Base-by-base conservation (phyloP, 1,140 invertebrate genomes). In the Metopolophium dirhodum region DNA sequence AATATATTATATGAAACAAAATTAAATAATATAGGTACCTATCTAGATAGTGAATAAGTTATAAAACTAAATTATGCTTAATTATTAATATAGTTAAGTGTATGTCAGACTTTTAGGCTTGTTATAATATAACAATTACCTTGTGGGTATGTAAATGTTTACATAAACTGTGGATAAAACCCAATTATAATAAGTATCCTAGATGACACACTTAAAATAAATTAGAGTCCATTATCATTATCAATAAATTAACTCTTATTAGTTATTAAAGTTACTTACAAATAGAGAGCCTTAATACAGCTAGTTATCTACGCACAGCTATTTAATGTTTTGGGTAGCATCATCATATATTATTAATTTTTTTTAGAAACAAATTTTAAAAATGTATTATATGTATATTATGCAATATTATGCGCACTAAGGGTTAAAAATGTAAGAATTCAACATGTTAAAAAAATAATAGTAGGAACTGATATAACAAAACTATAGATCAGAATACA, bases 1-100 rank as follows among this genome's bases (percentile, higher is more conserved):
- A 77, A 77, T n/a, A 77, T 77, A 77, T 77, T 77, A 77, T 77
- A 11, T n/a, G n/a, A n/a, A 77, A 77, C 61, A n/a, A 77, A n/a
- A 77, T 77, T n/a, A 14, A 77, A 77, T 20, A 68, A 68, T 68
- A 68, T 68, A 77, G 4, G 6, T 23, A 54, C 20, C 54, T 54
- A 61, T 23, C 30, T n/a, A 35, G 30, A 6, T 35, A 77, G n/a
- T 77, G 61, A 77, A 77, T n/a, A n/a, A 18, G n/a, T 77, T n/a
- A 77, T n/a, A 26, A 2, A 61, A 77, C 14, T n/a, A 4, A n/a
- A 35, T 35, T 68, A 30, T n/a, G n/a, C 14, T n/a, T n/a, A 77
- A 3, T 77, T n/a, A 7, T 77, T 77, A 77, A 77, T 35, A 35
- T n/a, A n/a, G 18, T 14, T 77, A n/a, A n/a, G 30, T 77, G 14